Evolutionary conservation across 2,113 vertebrate genomes (phyloP).

Genomic region (Callipepla squamata): DNA sequence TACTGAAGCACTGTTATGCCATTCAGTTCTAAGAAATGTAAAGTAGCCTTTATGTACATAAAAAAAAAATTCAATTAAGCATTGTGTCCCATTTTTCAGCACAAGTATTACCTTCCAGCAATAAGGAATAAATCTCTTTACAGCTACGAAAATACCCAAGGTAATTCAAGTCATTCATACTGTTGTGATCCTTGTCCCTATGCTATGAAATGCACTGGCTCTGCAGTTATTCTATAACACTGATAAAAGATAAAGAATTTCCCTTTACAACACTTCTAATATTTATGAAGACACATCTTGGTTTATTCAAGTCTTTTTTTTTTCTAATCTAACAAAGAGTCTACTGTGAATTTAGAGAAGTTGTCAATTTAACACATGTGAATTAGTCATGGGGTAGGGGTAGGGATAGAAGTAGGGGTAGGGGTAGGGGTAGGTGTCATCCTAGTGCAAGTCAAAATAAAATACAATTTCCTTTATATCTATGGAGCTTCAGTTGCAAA

Average conservation of each 20-base stretch:
- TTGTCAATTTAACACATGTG: neutral
- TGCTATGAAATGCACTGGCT: conserved; percentile 45
- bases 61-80: conserved; percentile 65
- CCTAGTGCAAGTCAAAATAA: neutral
- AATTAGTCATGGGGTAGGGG: neutral
- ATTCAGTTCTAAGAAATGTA: conserved; percentile 61
- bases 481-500: neutral
- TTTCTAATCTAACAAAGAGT: conserved; percentile 51
- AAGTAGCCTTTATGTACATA: conserved; percentile 57
- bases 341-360: conserved; percentile 38
- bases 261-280: conserved; percentile 56
- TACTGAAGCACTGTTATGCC: neutral
- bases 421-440: neutral
- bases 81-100: conserved; percentile 67
- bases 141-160: conserved; percentile 62
- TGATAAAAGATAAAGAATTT: conserved; percentile 47
- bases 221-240: conserved; percentile 41
- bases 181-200: conserved; percentile 38
- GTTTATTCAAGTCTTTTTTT: conserved; percentile 45
- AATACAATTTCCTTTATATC: neutral
- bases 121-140: conserved; percentile 60
- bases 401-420: neutral
- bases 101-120: conserved; percentile 70
- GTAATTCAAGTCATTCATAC: conserved; percentile 69
- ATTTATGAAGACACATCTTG: conserved; percentile 57